These are phyloP conservation scores for Polydesmus complanatus DNA, from an alignment of 2,888 invertebrate genomes.

Conservation along the genomic window DNA sequence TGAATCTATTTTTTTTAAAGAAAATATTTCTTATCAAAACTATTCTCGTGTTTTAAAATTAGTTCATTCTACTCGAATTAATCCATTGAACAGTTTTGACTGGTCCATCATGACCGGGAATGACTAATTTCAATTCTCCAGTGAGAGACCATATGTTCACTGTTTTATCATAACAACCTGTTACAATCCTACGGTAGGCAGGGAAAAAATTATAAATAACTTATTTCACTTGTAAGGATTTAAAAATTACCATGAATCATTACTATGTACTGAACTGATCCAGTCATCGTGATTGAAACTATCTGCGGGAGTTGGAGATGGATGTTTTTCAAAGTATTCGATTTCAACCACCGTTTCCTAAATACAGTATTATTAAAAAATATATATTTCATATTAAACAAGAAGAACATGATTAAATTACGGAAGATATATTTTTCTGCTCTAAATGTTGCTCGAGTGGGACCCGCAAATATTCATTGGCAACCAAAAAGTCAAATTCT, in stretches of 20 bases:
- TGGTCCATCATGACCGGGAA: slow-evolving; percentile 73
- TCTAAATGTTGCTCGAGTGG: slow-evolving; percentile 57
- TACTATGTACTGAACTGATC: slow-evolving; percentile 74
- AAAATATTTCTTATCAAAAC: not conserved
- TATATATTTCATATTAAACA: not conserved
- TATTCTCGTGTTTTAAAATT: not conserved
- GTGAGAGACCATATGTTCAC: slow-evolving; percentile 69
- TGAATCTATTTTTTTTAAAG: slow-evolving; percentile 33
- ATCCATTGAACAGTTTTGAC: slow-evolving; percentile 84
- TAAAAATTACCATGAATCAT: slow-evolving; percentile 46
- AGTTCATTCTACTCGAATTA: slow-evolving; percentile 28
- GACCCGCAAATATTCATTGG: slow-evolving; percentile 62
- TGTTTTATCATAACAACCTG: slow-evolving; percentile 87
- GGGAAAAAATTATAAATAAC: not conserved
- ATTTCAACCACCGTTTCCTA: slow-evolving; percentile 70
- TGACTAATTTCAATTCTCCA: slow-evolving; percentile 63
- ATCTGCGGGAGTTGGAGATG: slow-evolving; percentile 83
- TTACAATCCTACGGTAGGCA: slow-evolving; percentile 78
- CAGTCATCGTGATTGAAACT: slow-evolving; percentile 92
- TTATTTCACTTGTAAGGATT: not conserved
- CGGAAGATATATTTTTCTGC: slow-evolving; percentile 55
- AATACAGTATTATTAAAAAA: slow-evolving; percentile 4
- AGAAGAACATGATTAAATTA: slow-evolving; percentile 22
- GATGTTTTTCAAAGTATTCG: slow-evolving; percentile 80
- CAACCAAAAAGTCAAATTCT: slow-evolving; percentile 77